A percentile compares a stretch with the other conserved stretches of the same genome.
phyloP scores from a whole-genome alignment of 1,140 invertebrate species.

The Melipona quadrifasciata region DNA sequence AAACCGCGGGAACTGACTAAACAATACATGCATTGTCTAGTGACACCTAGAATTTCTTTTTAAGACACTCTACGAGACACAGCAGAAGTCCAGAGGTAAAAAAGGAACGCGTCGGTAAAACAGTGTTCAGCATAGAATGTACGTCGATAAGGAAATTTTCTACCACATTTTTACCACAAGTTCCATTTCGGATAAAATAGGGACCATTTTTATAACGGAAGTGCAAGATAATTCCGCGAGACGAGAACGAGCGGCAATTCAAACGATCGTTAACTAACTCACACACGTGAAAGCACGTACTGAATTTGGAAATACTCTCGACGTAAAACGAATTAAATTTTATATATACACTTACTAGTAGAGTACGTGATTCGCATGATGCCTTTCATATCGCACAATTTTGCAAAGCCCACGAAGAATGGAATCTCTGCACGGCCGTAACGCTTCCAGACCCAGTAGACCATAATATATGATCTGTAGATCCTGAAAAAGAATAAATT shows the following conservation, averaged over 20 bases:
- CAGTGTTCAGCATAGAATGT: not conserved
- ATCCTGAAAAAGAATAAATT: conserved; percentile 83
- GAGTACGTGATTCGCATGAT: conserved; percentile 90
- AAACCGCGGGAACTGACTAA: not conserved
- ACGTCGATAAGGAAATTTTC: conserved; percentile 46
- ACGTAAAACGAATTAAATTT: not conserved
- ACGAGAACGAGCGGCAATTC: not conserved
- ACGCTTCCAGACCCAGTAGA: conserved; percentile 88
- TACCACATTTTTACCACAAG: not conserved
- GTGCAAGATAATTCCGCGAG: not conserved
- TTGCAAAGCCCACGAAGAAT: conserved; percentile 87
- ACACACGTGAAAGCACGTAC: not conserved
- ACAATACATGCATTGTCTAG: not conserved
- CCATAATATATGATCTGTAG: conserved; percentile 90
- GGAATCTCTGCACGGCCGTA: conserved; percentile 87
- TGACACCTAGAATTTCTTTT: conserved; percentile 24
- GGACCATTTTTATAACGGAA: not conserved
- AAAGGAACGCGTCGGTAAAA: conserved; percentile 24
- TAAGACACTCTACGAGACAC: not conserved
- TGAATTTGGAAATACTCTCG: not conserved
- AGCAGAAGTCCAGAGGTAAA: not conserved
- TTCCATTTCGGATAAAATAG: not conserved
- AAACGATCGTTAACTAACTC: too few relatives aligned
- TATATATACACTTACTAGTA: conserved; percentile 86
- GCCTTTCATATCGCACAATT: conserved; percentile 88